These are phyloP conservation scores for Scolopax mira DNA, from an alignment of 2,113 vertebrate genomes.

Conservation along the genomic window DNA sequence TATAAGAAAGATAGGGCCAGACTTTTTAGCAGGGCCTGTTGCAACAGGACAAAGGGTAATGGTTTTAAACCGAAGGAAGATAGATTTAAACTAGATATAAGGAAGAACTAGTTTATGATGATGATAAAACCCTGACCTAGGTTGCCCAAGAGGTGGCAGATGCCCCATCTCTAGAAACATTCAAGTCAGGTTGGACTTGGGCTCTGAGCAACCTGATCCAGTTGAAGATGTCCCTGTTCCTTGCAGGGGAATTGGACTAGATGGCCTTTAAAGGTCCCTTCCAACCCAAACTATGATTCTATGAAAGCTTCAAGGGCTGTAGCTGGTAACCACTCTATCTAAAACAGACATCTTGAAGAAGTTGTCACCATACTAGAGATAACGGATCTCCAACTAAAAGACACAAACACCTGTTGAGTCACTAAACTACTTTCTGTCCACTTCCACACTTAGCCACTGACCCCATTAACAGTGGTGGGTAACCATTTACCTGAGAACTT, in stretches of 20 bases:
- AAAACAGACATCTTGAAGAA: background rate
- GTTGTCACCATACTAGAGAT: background rate
- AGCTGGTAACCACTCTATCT: background rate
- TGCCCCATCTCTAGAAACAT: background rate
- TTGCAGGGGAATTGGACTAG: background rate
- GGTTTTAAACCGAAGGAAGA: too few relatives aligned
- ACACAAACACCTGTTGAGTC: background rate
- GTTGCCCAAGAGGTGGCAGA: background rate
- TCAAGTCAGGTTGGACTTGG: background rate
- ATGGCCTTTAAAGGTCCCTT: background rate
- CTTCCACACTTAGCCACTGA: too few relatives aligned
- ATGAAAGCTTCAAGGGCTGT: background rate
- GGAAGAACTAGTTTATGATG: background rate
- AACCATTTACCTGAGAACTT: background rate
- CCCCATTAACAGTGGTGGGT: rapidly evolving
- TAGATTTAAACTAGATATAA: background rate
- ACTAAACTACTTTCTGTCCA: background rate
- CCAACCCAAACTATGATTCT: background rate
- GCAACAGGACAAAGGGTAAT: rapidly evolving
- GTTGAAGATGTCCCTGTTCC: background rate
- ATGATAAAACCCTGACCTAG: background rate
- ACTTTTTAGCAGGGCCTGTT: background rate
- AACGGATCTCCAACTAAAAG: background rate
- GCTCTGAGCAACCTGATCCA: background rate
- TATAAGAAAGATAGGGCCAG: background rate